Evolutionary conservation across 2,888 invertebrate genomes (phyloP).

Genomic region (Pterostichus niger): DNA sequence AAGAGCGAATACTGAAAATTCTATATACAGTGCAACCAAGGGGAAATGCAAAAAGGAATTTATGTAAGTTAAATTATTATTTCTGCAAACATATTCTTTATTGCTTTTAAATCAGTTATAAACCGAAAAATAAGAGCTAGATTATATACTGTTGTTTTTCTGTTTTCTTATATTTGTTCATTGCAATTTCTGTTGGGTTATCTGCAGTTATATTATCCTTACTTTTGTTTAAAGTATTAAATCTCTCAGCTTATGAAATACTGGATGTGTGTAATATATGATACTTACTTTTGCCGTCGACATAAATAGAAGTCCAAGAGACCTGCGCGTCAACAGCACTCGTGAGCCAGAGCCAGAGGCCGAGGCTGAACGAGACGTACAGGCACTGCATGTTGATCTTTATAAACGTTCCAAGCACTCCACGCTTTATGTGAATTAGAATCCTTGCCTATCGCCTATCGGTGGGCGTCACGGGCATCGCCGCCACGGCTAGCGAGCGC

Average conservation of each 20-base stretch:
- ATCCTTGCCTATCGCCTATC: background rate
- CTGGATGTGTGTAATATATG: background rate
- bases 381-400: constrained; percentile 10
- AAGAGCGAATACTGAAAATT: too few species aligned
- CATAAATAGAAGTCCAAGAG: constrained; percentile 64
- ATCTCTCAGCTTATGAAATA: background rate
- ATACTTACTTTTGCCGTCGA: constrained; percentile 64
- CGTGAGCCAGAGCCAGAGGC: constrained; percentile 17
- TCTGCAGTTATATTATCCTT: too few species aligned
- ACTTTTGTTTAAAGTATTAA: too few species aligned
- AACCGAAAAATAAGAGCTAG: too few species aligned
- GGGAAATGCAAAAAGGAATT: too few species aligned
- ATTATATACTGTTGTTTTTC: too few species aligned
- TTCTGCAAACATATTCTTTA: too few species aligned
- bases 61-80: too few species aligned
- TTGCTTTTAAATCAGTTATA: too few species aligned
- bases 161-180: too few species aligned
- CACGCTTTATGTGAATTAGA: background rate
- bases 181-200: too few species aligned
- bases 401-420: background rate
- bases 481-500: constrained; percentile 4
- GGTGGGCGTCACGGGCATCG: constrained; percentile 8
- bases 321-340: constrained; percentile 46
- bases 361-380: background rate
- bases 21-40: too few species aligned